phyloP scores from a whole-genome alignment of 2,888 invertebrate species.

The Euplexia lucipara region DNA sequence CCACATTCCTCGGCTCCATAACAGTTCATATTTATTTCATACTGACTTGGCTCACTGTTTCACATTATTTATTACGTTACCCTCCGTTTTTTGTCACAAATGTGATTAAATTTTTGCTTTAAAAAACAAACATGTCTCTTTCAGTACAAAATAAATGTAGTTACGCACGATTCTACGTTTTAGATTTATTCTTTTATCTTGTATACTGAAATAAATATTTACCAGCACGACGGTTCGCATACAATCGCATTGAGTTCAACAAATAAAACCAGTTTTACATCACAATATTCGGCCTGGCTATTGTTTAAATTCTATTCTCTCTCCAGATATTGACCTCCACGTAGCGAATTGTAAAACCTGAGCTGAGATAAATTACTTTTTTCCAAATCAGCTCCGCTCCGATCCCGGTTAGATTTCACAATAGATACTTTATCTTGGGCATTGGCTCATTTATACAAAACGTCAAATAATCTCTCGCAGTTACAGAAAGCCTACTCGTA shows the following conservation, averaged over 20 bases:
- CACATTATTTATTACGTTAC: slow-evolving; percentile 46
- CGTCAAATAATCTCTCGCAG: slow-evolving; percentile 69
- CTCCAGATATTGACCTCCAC: slow-evolving; percentile 43
- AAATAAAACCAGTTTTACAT: slow-evolving; percentile 55
- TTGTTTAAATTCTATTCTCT: slow-evolving; percentile 55
- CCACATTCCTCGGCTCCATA: slow-evolving; percentile 35
- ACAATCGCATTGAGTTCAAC: slow-evolving; percentile 42
- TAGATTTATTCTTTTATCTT: slow-evolving; percentile 35
- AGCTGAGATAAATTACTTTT: slow-evolving; percentile 58
- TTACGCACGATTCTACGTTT: slow-evolving; percentile 22
- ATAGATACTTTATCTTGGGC: slow-evolving; percentile 67
- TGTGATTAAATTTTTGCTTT: slow-evolving; percentile 43
- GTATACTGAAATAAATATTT: slow-evolving; percentile 48
- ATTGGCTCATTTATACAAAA: slow-evolving; percentile 71
- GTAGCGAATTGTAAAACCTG: slow-evolving; percentile 52
- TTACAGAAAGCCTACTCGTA: slow-evolving; percentile 64
- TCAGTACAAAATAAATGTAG: slow-evolving; percentile 20
- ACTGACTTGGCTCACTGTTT: slow-evolving; percentile 37
- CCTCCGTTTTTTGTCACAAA: slow-evolving; percentile 32
- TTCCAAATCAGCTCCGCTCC: slow-evolving; percentile 51
- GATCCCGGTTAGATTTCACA: slow-evolving; percentile 58
- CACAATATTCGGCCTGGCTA: slow-evolving; percentile 41
- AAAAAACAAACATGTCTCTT: slow-evolving; percentile 15
- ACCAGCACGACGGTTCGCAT: slow-evolving; percentile 25
- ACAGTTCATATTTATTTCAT: slow-evolving; percentile 45